A percentile compares a stretch with the other conserved stretches of the same genome.
phyloP scores from a whole-genome alignment of 1,140 invertebrate species.

The Steinernema khuongi region DNA sequence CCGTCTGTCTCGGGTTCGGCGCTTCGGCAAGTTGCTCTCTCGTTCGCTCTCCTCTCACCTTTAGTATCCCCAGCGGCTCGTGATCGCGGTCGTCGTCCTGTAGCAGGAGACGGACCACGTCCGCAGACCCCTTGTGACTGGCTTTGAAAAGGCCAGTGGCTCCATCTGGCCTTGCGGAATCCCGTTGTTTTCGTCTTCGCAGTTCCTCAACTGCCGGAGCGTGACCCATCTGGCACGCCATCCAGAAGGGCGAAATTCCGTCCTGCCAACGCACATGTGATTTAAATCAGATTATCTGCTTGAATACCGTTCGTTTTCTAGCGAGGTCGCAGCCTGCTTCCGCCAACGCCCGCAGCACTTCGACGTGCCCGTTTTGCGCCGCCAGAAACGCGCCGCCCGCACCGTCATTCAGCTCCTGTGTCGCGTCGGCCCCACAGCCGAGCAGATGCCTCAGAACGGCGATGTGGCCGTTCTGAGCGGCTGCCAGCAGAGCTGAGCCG shows the following conservation, averaged over 20 bases:
- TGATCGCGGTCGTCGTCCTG: neutral
- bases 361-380: constrained; percentile 60
- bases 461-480: constrained; percentile 81
- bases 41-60: neutral
- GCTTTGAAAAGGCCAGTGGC: constrained; percentile 61
- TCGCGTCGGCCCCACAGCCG: constrained; percentile 72
- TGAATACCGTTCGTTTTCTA: constrained; percentile 63
- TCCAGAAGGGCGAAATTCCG: constrained; percentile 82
- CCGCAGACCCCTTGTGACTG: constrained; percentile 60
- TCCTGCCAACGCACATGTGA: constrained; percentile 62
- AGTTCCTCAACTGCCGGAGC: constrained; percentile 56
- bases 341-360: neutral
- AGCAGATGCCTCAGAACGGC: constrained; percentile 77
- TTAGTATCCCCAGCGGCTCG: neutral
- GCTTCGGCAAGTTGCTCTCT: neutral
- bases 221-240: constrained; percentile 72
- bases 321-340: constrained; percentile 33
- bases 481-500: constrained; percentile 81
- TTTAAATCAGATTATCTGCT: constrained; percentile 16
- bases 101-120: constrained; percentile 3
- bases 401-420: constrained; percentile 73
- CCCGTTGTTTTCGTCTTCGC: constrained; percentile 54
- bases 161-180: constrained; percentile 50
- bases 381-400: constrained; percentile 60
- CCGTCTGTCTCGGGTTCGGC: neutral